These are phyloP conservation scores for Liopterus haemorrhoidalis DNA, from an alignment of 2,888 invertebrate genomes.

Conservation along the genomic window DNA sequence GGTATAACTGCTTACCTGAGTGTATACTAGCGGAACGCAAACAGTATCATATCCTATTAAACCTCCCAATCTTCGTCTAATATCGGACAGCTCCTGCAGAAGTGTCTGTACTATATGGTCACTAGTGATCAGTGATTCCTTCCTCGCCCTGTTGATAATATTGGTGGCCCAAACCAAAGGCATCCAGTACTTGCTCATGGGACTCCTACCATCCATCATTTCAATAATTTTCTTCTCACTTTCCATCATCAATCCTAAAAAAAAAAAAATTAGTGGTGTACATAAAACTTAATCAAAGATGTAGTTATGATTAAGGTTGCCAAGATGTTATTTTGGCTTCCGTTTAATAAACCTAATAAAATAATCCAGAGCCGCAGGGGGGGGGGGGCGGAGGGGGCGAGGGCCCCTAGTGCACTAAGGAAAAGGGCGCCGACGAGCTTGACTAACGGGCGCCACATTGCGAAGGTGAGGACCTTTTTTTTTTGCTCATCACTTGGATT, in stretches of 20 bases:
- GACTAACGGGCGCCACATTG: too few species aligned
- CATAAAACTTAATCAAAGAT: too few species aligned
- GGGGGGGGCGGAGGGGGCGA: too few species aligned
- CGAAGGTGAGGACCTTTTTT: too few species aligned
- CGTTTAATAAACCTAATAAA: too few species aligned
- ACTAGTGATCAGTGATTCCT: slow-evolving; percentile 75
- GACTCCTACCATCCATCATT: slow-evolving; percentile 80
- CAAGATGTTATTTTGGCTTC: too few species aligned
- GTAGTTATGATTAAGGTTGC: too few species aligned
- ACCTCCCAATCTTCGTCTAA: slow-evolving; percentile 74
- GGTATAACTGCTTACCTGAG: slow-evolving; percentile 59
- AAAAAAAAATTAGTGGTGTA: slow-evolving; percentile 17
- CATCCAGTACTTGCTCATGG: slow-evolving; percentile 92
- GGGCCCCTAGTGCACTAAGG: too few species aligned
- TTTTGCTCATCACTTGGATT: too few species aligned
- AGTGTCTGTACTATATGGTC: slow-evolving; percentile 92
- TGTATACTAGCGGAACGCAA: slow-evolving; percentile 86
- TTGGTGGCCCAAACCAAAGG: slow-evolving; percentile 90
- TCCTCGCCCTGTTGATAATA: slow-evolving; percentile 80
- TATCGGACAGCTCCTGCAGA: slow-evolving; percentile 82
- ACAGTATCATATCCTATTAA: slow-evolving; percentile 88
- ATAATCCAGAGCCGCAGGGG: too few species aligned
- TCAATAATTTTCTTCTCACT: slow-evolving; percentile 89
- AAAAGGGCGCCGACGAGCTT: too few species aligned
- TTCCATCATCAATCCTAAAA: slow-evolving; percentile 79